Evolutionary conservation across 1,140 invertebrate genomes (phyloP), one percentile per base, ranked within the genome.

Genomic region (Rhagoletis zephyria): DNA sequence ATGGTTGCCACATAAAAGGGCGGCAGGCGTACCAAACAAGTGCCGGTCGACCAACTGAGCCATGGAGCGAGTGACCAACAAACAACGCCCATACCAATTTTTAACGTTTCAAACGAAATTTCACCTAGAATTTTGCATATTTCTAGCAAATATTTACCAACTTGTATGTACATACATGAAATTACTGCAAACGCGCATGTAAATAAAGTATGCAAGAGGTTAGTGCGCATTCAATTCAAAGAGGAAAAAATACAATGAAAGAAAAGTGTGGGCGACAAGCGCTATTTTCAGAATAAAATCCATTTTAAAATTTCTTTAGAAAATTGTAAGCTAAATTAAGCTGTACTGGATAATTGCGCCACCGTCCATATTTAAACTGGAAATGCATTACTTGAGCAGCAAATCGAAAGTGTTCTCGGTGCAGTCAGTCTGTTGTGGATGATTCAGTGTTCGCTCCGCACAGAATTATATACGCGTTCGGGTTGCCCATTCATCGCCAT

Each of bases 1-100:
- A 16, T 51, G 70, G 12, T 74, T 40, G 10, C 65, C 70, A 74
- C 70, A 74, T 51, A 74, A 74, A 74, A 74, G 70, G 16, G 45
- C 16, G 70, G 16, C 70, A 30, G 40, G 19, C 63, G n/a, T 30
- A 30, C 30, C 30, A 30, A 3, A 64, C 4, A 64, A 30, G 63
- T 64, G 61, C 61, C 14, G 0, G 19, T 16, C 16, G 6, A 64
- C 63, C 2, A 64, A 4, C 63, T 64, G 63, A 30, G 30, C 30
- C 30, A 30, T 30, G 30, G 30, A 30, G 30, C 30, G 30, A 30
- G 30, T 30, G 30, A 30, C 30, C 30, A 30, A 63, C 12, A 63
- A 63, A 63, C n/a, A 63, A 4, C 61, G 9, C 9, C 0, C 61
- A 14, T 16, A 63, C 61, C 61, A 63, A 4, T 4, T 60, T 60